Base-by-base conservation (phyloP, 2,113 vertebrate species). In the Rafetus swinhoei region DNA sequence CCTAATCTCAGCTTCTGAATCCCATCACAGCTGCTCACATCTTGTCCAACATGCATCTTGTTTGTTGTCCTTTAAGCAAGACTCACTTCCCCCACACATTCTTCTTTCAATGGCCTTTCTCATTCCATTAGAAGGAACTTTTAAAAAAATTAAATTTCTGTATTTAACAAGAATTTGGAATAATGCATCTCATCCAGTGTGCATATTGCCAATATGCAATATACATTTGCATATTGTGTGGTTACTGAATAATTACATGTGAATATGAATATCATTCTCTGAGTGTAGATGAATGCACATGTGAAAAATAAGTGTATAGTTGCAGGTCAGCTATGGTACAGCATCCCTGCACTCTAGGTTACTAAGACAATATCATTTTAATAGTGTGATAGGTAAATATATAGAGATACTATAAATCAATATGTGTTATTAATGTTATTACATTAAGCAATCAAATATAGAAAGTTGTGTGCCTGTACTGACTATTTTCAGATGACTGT, bases 371-470 rank as follows among this genome's bases (percentile, higher is more conserved):
- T 69, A 32, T 69, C 65, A 69, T 69, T 69, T 60, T 60, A 60
- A 25, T 60, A 60, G 10, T 13, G 59, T 60, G 25, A 13, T 69
- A 19, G 32, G 32, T 69, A n/a, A 32, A n/a, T n/a, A n/a, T 25
- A 60, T 10, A 60, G 60, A 62, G 62, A n/a, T 69, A n/a, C 32
- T 69, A 16, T n/a, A 84, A 27, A 85, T 19, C 39, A 84, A 4
- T 53, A 39, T 77, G 16, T 80, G 92, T 81, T 92, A 65, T 89
- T 29, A 90, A 87, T 72, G 10, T 55, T 93, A 57, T 87, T 86
- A 82, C 45, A 86, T 91, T n/a, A 88, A 90, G 29, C 35, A 92
- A n/a, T 89, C 85, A 86, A 12, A 53, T 89, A n/a, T 82, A 81
- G 87, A 29, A 87, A 6, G 80, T 65, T 86, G 5, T 84, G 81